Base-by-base conservation (phyloP, 2,797 vertebrate genomes). In the Pseudochromis fuscus region DNA sequence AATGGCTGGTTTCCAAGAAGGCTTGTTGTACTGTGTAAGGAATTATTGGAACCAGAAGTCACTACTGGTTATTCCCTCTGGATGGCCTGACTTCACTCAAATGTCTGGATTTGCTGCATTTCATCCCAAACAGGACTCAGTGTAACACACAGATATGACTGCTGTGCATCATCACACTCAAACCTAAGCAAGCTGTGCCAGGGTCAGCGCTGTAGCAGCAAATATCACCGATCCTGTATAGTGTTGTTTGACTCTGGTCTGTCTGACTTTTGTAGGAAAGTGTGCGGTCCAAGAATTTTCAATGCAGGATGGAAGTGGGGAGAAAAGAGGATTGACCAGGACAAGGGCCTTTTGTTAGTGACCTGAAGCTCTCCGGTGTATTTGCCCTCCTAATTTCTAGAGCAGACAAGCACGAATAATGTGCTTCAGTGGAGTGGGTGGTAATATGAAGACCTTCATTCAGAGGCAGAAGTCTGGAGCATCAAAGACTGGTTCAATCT, bases 11-110 rank as follows among this genome's bases (percentile, higher is more conserved):
- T 94, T 96, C 95, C 94, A 95, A 94, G 91, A 93, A 75, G 94
- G 92, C 94, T 95, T 95, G 94, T 94, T 95, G 94, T 83, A 87
- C 94, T 94, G 88, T 95, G 93, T 94, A 94, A 96, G 93, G 92
- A 93, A 92, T 94, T 95, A 95, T 94, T 89, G 89, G 91, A 96
- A 96, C 95, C 96, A 96, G 95, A 96, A 96, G 94, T 95, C 94
- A 94, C 96, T 95, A 96, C 95, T 95, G 94, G 94, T 95, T 94
- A 93, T 95, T 96, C 93, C 85, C 93, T 94, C 92, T 94, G 93
- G 94, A 95, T 91, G 91, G 92, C 88, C 88, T 90, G 84, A 94
- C 93, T 93, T 92, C 92, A 91, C 93, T 94, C 93, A 84, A 93
- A 93, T 93, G 93, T 96, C 94, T 95, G 94, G 91, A 93, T 96